These are phyloP conservation scores for Pangasianodon hypophthalmus DNA, from an alignment of 2,113 vertebrate genomes.

Conservation along the genomic window DNA sequence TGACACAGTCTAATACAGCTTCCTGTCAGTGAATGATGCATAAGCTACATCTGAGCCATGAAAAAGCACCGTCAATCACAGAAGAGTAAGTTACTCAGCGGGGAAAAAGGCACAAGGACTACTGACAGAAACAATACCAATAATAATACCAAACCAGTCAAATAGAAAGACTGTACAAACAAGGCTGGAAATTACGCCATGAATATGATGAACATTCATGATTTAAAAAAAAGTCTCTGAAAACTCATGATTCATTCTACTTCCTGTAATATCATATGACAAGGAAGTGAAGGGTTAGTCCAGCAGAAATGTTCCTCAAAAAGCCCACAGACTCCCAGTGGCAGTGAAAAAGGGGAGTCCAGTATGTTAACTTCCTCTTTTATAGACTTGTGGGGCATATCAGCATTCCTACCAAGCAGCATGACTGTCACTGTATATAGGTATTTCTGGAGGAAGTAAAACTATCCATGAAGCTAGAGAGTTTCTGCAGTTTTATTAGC, in stretches of 20 bases:
- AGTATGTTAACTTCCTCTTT: slow-evolving; percentile 38
- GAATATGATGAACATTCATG: neutral
- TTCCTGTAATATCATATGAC: slow-evolving; percentile 31
- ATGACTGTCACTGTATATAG: slow-evolving; percentile 15
- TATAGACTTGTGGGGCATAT: neutral
- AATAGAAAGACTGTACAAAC: neutral
- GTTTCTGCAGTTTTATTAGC: slow-evolving; percentile 50
- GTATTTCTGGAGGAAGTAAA: slow-evolving; percentile 39
- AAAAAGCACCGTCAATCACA: slow-evolving; percentile 49
- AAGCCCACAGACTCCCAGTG: slow-evolving; percentile 17
- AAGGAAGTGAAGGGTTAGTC: slow-evolving; percentile 36
- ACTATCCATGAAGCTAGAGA: slow-evolving; percentile 28
- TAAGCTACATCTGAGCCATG: slow-evolving; percentile 40
- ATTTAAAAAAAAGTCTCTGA: slow-evolving; percentile 4
- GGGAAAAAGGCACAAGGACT: neutral
- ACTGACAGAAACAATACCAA: neutral
- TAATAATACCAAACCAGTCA: slow-evolving; percentile 12
- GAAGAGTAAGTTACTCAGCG: slow-evolving; percentile 35
- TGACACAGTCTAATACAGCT: slow-evolving; percentile 44
- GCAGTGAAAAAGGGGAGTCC: slow-evolving; percentile 7
- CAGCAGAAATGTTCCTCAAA: slow-evolving; percentile 24
- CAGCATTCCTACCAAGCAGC: slow-evolving; percentile 16
- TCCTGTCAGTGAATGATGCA: slow-evolving; percentile 50
- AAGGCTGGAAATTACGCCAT: neutral
- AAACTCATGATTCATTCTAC: slow-evolving; percentile 35